Evolutionary conservation across 2,797 vertebrate species (phyloP).

Genomic region (Mus caroli): DNA sequence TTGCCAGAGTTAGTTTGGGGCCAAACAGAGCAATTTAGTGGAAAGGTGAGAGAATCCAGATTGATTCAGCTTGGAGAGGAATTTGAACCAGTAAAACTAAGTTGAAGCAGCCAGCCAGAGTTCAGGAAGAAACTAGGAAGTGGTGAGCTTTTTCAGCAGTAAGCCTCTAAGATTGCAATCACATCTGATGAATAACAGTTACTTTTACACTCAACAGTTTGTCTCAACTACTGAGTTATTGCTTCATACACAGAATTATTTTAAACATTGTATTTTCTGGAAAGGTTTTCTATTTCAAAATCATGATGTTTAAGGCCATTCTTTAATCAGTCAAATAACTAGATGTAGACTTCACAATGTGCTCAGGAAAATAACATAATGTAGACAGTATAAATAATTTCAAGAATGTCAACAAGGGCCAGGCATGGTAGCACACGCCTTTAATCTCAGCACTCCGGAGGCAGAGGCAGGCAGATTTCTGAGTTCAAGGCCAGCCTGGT

Average conservation of each 20-base stretch:
- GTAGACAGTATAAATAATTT: neutral
- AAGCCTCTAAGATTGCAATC: too few species aligned
- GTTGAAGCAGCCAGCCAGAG: too few species aligned
- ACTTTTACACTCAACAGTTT: neutral
- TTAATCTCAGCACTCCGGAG: too few species aligned
- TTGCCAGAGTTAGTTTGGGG: neutral
- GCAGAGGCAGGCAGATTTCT: too few species aligned
- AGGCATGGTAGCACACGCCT: too few species aligned
- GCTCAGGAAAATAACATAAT: neutral
- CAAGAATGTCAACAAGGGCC: neutral
- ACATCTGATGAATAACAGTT: too few species aligned
- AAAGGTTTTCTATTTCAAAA: neutral
- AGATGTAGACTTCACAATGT: neutral
- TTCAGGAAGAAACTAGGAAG: too few species aligned
- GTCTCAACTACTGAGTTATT: neutral
- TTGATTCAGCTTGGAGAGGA: too few species aligned
- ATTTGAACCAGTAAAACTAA: too few species aligned
- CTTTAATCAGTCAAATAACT: constrained; percentile 7
- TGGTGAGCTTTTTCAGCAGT: too few species aligned
- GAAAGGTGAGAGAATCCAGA: neutral
- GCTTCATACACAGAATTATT: neutral
- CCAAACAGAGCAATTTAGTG: neutral
- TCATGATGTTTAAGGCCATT: neutral
- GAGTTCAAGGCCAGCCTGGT: too few species aligned
- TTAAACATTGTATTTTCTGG: neutral